A percentile compares a stretch with the other conserved stretches of the same genome.
These are phyloP conservation scores for Plebejus anna DNA, from an alignment of 2,888 invertebrate genomes.

Conservation along the genomic window DNA sequence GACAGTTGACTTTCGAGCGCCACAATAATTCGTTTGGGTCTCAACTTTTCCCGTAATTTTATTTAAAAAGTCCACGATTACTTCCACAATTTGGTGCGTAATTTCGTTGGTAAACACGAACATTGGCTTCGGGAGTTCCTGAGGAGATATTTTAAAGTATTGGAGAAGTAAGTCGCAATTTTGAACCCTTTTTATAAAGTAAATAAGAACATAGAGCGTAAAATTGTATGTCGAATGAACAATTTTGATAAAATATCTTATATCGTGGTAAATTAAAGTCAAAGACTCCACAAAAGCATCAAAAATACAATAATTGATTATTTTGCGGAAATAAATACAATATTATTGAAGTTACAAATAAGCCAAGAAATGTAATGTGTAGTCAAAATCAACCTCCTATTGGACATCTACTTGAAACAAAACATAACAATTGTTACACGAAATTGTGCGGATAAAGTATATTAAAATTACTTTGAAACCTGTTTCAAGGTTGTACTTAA, in stretches of 20 bases:
- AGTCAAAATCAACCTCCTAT: background rate
- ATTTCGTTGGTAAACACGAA: background rate
- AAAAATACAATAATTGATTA: too few relatives aligned
- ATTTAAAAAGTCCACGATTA: background rate
- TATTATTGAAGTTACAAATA: constrained; percentile 29
- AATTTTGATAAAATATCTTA: too few relatives aligned
- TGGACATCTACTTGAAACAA: constrained; percentile 27
- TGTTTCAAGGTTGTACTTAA: background rate
- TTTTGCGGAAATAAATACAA: background rate
- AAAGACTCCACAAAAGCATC: too few relatives aligned
- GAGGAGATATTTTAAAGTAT: background rate
- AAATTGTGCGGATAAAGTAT: background rate
- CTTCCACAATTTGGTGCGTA: constrained; percentile 8
- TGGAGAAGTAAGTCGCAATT: background rate
- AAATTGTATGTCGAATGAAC: too few relatives aligned
- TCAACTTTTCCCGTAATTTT: background rate
- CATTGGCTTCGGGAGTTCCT: background rate
- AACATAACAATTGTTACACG: background rate
- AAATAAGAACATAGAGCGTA: too few relatives aligned
- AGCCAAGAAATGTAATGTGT: background rate
- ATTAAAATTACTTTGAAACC: background rate
- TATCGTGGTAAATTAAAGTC: too few relatives aligned
- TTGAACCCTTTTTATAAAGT: background rate
- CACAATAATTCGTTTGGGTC: constrained; percentile 8
- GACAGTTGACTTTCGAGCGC: background rate